Conservation (phyloP, 2,113 vertebrate genomes). For the Equus quagga region DNA sequence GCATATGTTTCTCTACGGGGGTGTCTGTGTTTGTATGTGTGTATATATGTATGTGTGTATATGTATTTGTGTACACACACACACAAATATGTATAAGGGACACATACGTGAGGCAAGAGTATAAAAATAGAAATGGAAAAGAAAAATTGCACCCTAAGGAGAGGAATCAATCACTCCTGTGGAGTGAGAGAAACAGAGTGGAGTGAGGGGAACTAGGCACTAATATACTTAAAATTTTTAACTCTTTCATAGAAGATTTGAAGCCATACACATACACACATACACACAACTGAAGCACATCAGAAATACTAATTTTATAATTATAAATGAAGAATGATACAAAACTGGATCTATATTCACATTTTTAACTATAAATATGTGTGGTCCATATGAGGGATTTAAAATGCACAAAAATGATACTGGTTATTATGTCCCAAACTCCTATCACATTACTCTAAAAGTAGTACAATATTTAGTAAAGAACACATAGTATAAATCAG, state of each 20-base stretch:
- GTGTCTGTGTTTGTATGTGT: too few species aligned
- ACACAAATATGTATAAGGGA: neutral
- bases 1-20: too few species aligned
- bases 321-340: neutral
- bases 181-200: neutral
- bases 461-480: constrained; percentile 5
- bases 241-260: neutral
- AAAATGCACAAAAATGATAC: neutral
- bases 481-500: neutral
- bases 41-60: too few species aligned
- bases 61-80: neutral
- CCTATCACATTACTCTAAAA: neutral
- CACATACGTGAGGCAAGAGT: neutral
- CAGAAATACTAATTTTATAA: constrained; percentile 28
- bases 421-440: neutral
- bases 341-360: neutral
- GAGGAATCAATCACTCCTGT: neutral
- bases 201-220: neutral
- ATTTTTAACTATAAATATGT: neutral
- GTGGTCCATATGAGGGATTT: neutral
- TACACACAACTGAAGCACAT: neutral
- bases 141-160: neutral
- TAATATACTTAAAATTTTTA: neutral
- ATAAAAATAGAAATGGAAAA: constrained; percentile 2
- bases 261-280: neutral